Evolutionary conservation across 2,888 invertebrate species (phyloP).

Genomic region (Lithophane ornitopus): DNA sequence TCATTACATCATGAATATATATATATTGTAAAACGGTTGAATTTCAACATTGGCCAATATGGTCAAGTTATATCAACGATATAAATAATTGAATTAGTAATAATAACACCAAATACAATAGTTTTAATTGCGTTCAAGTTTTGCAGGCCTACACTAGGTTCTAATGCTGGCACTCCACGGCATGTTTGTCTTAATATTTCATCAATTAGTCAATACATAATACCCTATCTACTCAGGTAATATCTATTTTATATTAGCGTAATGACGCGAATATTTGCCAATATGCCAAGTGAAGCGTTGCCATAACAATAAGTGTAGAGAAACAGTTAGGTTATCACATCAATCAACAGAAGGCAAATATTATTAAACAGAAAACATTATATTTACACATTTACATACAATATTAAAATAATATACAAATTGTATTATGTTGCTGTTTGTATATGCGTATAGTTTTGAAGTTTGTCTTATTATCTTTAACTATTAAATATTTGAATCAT

Average conservation of each 20-base stretch:
- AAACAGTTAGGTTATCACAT: slow-evolving; percentile 2
- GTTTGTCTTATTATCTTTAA: slow-evolving; percentile 60
- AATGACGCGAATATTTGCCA: background rate
- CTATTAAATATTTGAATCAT: slow-evolving; percentile 68
- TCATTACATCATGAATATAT: no score
- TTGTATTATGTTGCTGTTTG: slow-evolving; percentile 46
- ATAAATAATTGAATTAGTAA: slow-evolving; percentile 18
- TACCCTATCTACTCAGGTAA: background rate
- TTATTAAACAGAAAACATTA: slow-evolving; percentile 12
- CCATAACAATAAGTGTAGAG: slow-evolving; percentile 1
- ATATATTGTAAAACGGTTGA: background rate
- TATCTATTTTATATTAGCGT: background rate
- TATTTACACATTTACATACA: slow-evolving; percentile 23
- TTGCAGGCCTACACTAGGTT: slow-evolving; percentile 43
- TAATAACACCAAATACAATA: slow-evolving; percentile 2
- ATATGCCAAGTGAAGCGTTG: background rate
- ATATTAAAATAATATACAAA: slow-evolving; percentile 31
- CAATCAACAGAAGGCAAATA: slow-evolving; percentile 11
- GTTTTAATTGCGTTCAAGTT: slow-evolving; percentile 19
- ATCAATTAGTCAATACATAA: background rate
- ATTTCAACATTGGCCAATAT: background rate
- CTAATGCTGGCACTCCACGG: background rate
- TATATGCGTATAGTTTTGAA: slow-evolving; percentile 58
- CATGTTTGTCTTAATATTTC: background rate
- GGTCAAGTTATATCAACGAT: background rate